phyloP scores from a whole-genome alignment of 2,888 invertebrate species.

The Doris montereyensis region DNA sequence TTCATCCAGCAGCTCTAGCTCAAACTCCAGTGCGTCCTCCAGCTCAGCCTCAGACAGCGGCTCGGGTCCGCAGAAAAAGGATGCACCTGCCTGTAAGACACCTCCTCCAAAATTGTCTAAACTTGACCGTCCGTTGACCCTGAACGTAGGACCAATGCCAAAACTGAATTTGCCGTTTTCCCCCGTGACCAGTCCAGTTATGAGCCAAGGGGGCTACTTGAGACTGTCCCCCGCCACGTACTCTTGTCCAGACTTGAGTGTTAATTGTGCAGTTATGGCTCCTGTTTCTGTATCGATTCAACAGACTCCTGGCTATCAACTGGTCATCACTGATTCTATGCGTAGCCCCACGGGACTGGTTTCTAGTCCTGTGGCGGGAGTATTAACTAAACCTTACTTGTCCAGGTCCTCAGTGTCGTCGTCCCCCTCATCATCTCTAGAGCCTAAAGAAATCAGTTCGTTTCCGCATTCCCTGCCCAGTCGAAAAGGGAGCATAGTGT shows the following conservation, averaged over 20 bases:
- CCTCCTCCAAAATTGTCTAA: slow-evolving; percentile 37
- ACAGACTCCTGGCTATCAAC: slow-evolving; percentile 34
- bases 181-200: slow-evolving; percentile 33
- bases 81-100: slow-evolving; percentile 3
- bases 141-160: slow-evolving; percentile 27
- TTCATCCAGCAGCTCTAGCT: not conserved
- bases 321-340: slow-evolving; percentile 34
- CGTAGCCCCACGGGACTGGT: slow-evolving; percentile 33
- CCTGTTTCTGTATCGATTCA: slow-evolving; percentile 36
- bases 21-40: slow-evolving; percentile 9
- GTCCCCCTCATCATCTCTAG: not conserved
- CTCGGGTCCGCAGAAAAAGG: not conserved
- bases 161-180: slow-evolving; percentile 29
- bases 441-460: not conserved
- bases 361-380: slow-evolving; percentile 14
- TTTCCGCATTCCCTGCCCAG: not conserved
- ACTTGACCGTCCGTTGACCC: slow-evolving; percentile 5
- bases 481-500: not conserved
- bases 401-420: not conserved
- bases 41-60: slow-evolving; percentile 37
- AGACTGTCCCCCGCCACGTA: not conserved
- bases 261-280: not conserved
- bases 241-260: too few relatives aligned
- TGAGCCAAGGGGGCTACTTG: slow-evolving; percentile 32
- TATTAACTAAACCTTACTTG: too few relatives aligned